Conservation (phyloP, 35 echinoderm and acorn worm species). For the Chiridota heheva region DNA sequence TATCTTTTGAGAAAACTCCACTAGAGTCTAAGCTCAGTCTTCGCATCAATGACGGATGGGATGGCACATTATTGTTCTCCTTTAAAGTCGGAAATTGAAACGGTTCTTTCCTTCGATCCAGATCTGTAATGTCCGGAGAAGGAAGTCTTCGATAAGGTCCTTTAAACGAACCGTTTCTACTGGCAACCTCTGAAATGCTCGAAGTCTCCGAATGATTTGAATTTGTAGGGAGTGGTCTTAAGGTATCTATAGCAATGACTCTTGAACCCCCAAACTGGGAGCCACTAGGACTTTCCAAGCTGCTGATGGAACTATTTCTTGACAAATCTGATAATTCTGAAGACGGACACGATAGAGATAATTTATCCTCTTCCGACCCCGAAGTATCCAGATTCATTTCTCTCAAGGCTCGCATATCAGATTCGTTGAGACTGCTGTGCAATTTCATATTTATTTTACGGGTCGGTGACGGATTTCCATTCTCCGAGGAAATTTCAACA, state of each 20-base stretch:
- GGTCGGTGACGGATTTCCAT: neutral
- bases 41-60: neutral
- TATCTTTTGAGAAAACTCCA: neutral
- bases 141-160: conserved; percentile 55
- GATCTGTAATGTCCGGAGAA: conserved; percentile 55
- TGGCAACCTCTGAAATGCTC: neutral
- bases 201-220: too few relatives aligned
- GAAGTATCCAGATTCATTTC: conserved; percentile 37
- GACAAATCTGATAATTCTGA: conserved; percentile 52
- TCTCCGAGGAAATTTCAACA: too few relatives aligned
- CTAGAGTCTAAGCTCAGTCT: conserved; percentile 22
- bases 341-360: conserved; percentile 54
- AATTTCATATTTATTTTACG: conserved; percentile 11
- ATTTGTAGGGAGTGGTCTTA: conserved; percentile 12
- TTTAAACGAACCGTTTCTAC: neutral
- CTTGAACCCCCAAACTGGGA: conserved; percentile 3
- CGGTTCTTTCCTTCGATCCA: conserved; percentile 65
- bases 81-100: conserved; percentile 68
- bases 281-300: conserved; percentile 61
- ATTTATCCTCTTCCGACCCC: conserved; percentile 37
- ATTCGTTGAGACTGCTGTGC: conserved; percentile 68
- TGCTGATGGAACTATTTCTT: conserved; percentile 43
- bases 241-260: conserved; percentile 16
- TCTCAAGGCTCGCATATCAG: conserved; percentile 41
- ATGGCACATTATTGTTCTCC: conserved; percentile 18